Base-by-base conservation (phyloP, 2,113 vertebrate genomes). In the Oncorhynchus clarkii region DNA sequence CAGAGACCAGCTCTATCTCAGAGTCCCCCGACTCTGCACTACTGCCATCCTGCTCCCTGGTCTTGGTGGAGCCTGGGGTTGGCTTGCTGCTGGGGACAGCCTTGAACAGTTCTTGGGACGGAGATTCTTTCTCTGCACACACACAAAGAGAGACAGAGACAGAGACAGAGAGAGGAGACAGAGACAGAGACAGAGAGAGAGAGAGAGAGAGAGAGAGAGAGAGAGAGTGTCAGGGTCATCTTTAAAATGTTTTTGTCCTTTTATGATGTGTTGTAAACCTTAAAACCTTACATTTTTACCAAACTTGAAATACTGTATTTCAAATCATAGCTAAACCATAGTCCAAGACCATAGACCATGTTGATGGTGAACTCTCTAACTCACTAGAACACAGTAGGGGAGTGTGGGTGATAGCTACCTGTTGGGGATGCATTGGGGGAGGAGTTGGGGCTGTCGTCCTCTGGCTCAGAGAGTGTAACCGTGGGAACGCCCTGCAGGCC, bases 21-120 rank as follows among this genome's bases (percentile, higher is more conserved):
- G 97, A 99, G 86, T 99, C 97, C 12, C 97, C 97, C 0, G 97
- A 99, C 88, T 99, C 97, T 0, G 95, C 94, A 0, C 95, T 97
- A 90, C 97, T 98, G 78, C 87, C 95, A 14, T 98, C 96, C 0
- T 92, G 92, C 64, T 98, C 96, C 70, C 84, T 84, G 11, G 74
- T 84, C 60, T 92, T 90, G 34, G 86, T 80, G 88, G 91, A 89
- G 0, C 34, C 39, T 70, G 81, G 84, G 0, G 22, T 85, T 54
- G 85, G 84, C 4, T 16, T 88, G 78, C 71, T 71, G 78, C 83
- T 86, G 78, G 86, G 9, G 31, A 85, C 90, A 20, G 84, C 78
- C 78, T 91, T 88, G 87, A 90, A 91, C 80, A 84, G 80, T 62
- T 90, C 82, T 66, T 82, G 83, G 22, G 91, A 90, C 12, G 88